These are phyloP conservation scores for Phataginus tetradactyla DNA, from an alignment of 2,797 vertebrate species.

Conservation along the genomic window DNA sequence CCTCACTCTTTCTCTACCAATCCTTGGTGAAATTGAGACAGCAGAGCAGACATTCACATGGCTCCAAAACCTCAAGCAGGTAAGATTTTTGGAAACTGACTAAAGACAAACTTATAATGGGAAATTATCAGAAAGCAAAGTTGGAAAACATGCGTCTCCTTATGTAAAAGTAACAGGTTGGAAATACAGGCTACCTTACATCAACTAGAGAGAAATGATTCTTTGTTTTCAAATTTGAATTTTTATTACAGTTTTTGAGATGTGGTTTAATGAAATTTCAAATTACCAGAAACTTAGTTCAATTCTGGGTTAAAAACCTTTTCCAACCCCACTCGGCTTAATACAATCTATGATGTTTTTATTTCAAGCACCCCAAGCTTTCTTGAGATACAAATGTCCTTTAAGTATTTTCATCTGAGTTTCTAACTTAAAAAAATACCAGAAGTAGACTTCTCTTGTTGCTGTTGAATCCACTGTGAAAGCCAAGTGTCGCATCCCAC, in stretches of 20 bases:
- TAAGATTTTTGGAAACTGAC: slow-evolving; percentile 35
- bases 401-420: background rate
- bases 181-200: slow-evolving; percentile 40
- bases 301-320: slow-evolving; percentile 63
- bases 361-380: background rate
- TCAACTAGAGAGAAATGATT: slow-evolving; percentile 29
- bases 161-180: slow-evolving; percentile 5
- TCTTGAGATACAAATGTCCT: background rate
- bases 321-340: slow-evolving; percentile 64
- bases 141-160: background rate
- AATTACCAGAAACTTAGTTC: slow-evolving; percentile 45
- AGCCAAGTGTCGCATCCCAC: background rate
- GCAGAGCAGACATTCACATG: background rate
- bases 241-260: slow-evolving; percentile 50
- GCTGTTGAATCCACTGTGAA: background rate
- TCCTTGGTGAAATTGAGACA: slow-evolving; percentile 9
- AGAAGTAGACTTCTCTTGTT: background rate
- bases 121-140: slow-evolving; percentile 40
- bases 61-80: background rate
- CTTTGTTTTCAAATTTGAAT: slow-evolving; percentile 41
- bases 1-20: background rate
- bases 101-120: slow-evolving; percentile 25
- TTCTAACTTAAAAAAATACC: background rate
- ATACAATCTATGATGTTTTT: slow-evolving; percentile 55
- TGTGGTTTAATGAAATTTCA: slow-evolving; percentile 55